phyloP scores from a whole-genome alignment of 1,140 invertebrate species.

The Solen grandis region DNA sequence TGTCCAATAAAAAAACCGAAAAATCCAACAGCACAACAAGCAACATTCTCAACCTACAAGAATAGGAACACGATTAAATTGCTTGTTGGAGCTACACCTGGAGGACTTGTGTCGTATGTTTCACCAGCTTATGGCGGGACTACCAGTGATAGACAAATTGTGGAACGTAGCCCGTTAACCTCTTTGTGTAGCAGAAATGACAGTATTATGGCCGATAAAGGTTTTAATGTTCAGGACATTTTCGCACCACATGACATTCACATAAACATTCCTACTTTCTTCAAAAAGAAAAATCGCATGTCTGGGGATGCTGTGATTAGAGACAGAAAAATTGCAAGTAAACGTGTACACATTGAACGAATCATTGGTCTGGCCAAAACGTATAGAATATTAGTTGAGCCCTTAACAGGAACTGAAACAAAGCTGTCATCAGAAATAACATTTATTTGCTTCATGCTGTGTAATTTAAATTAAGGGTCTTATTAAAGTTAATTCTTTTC shows the following conservation, averaged over 20 bases:
- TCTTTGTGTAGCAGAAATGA: slow-evolving; percentile 24
- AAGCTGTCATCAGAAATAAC: slow-evolving; percentile 38
- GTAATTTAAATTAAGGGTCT: slow-evolving; percentile 32
- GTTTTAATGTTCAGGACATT: slow-evolving; percentile 55
- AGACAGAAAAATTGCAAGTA: slow-evolving; percentile 50
- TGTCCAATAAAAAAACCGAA: slow-evolving; percentile 62
- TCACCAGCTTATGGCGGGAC: slow-evolving; percentile 48
- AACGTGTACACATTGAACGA: slow-evolving; percentile 57
- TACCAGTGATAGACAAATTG: slow-evolving; percentile 49
- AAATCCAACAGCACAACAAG: slow-evolving; percentile 66
- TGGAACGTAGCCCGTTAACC: slow-evolving; percentile 8
- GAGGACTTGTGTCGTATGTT: slow-evolving; percentile 58
- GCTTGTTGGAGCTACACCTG: slow-evolving; percentile 59
- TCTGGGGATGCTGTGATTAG: slow-evolving; percentile 21
- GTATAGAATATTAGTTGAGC: slow-evolving; percentile 47
- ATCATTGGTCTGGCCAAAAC: slow-evolving; percentile 58
- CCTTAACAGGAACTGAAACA: slow-evolving; percentile 33
- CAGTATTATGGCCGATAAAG: slow-evolving; percentile 47
- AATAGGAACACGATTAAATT: slow-evolving; percentile 66
- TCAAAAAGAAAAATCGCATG: slow-evolving; percentile 44
- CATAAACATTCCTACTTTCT: slow-evolving; percentile 50
- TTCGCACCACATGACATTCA: slow-evolving; percentile 43
- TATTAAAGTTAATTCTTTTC: too few relatives aligned
- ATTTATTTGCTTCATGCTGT: slow-evolving; percentile 50
- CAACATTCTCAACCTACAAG: slow-evolving; percentile 72